Conservation (phyloP, 2,888 invertebrate genomes). For the Scelioninae gen. 1 region DNA sequence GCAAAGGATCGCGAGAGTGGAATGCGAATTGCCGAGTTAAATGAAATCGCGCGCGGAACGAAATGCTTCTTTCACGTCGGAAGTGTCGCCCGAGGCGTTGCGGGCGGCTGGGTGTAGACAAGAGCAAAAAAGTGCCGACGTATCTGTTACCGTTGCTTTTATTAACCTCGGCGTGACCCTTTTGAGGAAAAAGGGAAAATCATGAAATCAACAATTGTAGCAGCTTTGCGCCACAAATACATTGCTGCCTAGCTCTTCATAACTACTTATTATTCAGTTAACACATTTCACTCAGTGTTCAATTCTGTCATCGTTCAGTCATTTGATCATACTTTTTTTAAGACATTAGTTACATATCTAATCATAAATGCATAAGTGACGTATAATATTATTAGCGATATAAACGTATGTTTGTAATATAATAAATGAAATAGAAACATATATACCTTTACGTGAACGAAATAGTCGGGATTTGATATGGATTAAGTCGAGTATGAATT, state of each 20-base stretch:
- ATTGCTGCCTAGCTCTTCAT: not conserved
- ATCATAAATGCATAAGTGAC: too few species aligned
- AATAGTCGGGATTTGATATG: too few species aligned
- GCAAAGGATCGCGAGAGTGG: constrained; percentile 31
- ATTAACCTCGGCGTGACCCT: constrained; percentile 52
- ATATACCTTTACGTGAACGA: too few species aligned
- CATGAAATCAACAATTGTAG: constrained; percentile 41
- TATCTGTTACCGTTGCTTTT: constrained; percentile 48
- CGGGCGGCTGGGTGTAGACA: constrained; percentile 13
- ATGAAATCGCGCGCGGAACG: constrained; percentile 76
- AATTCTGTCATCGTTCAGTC: constrained; percentile 44
- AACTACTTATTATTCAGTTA: constrained; percentile 61
- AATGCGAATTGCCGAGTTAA: constrained; percentile 63
- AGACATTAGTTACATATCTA: too few species aligned
- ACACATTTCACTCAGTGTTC: constrained; percentile 29
- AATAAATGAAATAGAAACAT: too few species aligned
- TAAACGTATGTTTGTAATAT: too few species aligned
- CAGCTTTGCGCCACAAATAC: too few species aligned
- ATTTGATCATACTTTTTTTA: too few species aligned
- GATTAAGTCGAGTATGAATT: too few species aligned
- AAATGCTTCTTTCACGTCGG: constrained; percentile 74
- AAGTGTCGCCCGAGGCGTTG: constrained; percentile 77
- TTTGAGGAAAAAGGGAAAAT: constrained; percentile 41
- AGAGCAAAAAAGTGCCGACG: constrained; percentile 30
- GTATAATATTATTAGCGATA: too few species aligned